Percentiles rank a stretch among this genome's conserved stretches.
Evolutionary conservation across 2,888 invertebrate species (phyloP).

Genomic region (Sarcophaga variegata): DNA sequence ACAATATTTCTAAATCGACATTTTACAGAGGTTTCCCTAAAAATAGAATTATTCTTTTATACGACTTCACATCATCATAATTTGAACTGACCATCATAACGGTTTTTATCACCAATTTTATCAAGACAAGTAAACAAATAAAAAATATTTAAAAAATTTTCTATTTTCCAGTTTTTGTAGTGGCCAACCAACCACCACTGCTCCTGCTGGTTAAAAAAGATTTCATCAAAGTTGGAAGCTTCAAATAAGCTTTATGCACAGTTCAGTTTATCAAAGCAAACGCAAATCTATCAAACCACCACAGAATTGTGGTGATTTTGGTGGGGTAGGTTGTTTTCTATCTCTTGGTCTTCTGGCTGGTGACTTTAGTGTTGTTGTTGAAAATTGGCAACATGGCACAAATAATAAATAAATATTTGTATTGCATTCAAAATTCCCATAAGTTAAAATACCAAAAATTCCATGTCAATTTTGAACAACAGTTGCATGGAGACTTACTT

Average conservation of each 20-base stretch:
- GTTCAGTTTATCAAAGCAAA: conserved; percentile 28
- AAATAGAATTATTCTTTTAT: no score
- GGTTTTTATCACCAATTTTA: no score
- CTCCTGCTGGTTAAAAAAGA: not conserved
- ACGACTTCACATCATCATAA: no score
- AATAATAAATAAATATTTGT: conserved; percentile 11
- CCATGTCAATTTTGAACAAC: conserved; percentile 50
- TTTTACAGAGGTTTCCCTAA: no score
- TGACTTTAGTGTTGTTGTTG: conserved; percentile 26
- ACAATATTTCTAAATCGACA: no score
- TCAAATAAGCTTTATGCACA: conserved; percentile 9
- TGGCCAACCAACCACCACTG: conserved; percentile 9
- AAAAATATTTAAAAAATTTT: not conserved
- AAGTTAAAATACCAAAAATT: conserved; percentile 52
- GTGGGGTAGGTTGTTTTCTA: no score
- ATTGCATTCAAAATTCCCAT: conserved; percentile 55
- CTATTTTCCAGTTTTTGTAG: not conserved
- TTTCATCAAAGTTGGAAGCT: conserved; percentile 22
- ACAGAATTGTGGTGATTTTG: conserved; percentile 22
- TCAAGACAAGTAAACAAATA: no score
- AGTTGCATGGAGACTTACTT: conserved; percentile 29
- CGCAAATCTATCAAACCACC: conserved; percentile 14
- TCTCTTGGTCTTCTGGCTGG: not conserved
- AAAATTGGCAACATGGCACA: conserved; percentile 60
- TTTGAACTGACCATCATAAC: no score